phyloP scores from a whole-genome alignment of 2,797 vertebrate species.

The Malacoctenus gilli region DNA sequence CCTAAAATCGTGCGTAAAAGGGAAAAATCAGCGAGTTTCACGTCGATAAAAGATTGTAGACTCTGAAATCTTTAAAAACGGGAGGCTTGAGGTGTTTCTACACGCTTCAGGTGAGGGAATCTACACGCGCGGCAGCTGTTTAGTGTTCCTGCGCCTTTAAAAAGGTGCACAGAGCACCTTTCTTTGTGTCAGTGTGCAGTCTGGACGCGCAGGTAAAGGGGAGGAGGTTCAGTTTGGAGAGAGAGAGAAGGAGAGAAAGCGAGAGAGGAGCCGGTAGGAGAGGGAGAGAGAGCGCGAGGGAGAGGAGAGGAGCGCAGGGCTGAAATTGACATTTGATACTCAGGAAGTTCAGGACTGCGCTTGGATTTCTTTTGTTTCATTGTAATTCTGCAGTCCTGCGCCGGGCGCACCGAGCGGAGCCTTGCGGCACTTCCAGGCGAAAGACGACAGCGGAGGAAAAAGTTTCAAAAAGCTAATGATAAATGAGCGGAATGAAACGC shows the following conservation, averaged over 20 bases:
- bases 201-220: slow-evolving; percentile 71
- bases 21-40: background rate
- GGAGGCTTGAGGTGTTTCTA: background rate
- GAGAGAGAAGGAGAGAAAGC: too few species aligned
- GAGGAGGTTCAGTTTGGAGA: slow-evolving; percentile 51
- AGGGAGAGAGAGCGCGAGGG: slow-evolving; percentile 11
- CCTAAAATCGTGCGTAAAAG: background rate
- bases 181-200: slow-evolving; percentile 49
- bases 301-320: slow-evolving; percentile 56
- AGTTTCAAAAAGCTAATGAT: slow-evolving; percentile 9
- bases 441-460: slow-evolving; percentile 6
- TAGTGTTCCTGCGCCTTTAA: slow-evolving; percentile 65
- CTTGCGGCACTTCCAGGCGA: slow-evolving; percentile 33
- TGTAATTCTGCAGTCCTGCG: slow-evolving; percentile 76
- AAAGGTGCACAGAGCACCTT: slow-evolving; percentile 66
- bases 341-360: slow-evolving; percentile 85
- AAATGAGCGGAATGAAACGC: slow-evolving; percentile 40
- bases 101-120: background rate
- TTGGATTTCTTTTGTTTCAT: slow-evolving; percentile 87
- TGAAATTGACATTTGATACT: slow-evolving; percentile 84
- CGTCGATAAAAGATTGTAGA: background rate
- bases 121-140: background rate
- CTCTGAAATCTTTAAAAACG: background rate
- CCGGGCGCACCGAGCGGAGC: slow-evolving; percentile 41
- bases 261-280: slow-evolving; percentile 51